Base-by-base conservation (phyloP, 2,113 vertebrate species). In the Psephotus haematonotus region DNA sequence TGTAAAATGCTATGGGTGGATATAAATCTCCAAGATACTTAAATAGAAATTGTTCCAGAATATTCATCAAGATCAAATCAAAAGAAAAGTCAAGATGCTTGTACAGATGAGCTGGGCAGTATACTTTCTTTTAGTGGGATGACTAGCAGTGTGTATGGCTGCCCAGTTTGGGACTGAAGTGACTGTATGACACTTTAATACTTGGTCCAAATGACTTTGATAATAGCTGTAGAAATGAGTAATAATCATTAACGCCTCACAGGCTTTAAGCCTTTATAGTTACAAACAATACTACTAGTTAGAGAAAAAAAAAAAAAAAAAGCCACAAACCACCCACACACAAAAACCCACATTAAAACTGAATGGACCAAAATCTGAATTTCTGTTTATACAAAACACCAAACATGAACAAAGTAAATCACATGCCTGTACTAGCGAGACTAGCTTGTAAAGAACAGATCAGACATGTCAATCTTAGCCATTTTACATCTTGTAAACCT, bases 391-490 rank as follows among this genome's bases (percentile, higher is more conserved):
- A 46, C 7, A 50, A 86, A 90, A 39, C 25, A 88, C 53, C 46
- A 63, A 49, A 25, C 23, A 28, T 7, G 17, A 46, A n/a, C n/a
- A 86, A 70, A 90, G 44, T 55, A 83, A 50, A 11, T 2, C 43
- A 7, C 15, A 5, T 0, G 39, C 7, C 53, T 55, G 46, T 31
- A 14, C 8, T 15, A 27, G 60, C 9, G 13, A 55, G 35, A 17
- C 10, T 4, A 31, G 17, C 24, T 2, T 67, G 59, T 13, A 46
- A 74, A 63, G 76, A 76, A 43, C 15, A 20, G 10, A 35, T 41
- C 29, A 71, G 49, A 63, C 2, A 0, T 0, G 17, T 11, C 37
- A n/a, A 49, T 43, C 41, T 52, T 41, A 11, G 22, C 24, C 6
- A 22, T 11, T 59, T 70, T 4, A 71, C 43, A 69, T 2, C 49